Evolutionary conservation across 2,113 vertebrate species (phyloP).

Genomic region (Microtus richardsoni): DNA sequence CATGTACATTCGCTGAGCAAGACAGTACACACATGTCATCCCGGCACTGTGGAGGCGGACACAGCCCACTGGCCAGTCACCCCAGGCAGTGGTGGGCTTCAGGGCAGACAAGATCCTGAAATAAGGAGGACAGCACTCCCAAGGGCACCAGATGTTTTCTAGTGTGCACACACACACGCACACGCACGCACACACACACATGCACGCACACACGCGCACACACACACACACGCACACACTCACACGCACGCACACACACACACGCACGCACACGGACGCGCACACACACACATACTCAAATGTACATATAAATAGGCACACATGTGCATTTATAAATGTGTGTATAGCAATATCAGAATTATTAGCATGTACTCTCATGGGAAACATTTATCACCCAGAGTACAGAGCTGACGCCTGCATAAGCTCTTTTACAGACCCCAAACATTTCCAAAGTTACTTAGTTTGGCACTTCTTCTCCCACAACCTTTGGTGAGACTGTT

Average conservation of each 20-base stretch:
- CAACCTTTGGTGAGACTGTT: background rate
- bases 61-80: background rate
- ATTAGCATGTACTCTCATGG: background rate
- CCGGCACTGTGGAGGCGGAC: no score
- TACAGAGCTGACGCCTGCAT: background rate
- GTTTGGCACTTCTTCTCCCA: background rate
- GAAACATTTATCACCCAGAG: slow-evolving; percentile 6
- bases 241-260: background rate
- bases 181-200: background rate
- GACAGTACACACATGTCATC: no score
- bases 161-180: background rate
- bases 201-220: no score
- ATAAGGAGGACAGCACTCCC: background rate
- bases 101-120: background rate
- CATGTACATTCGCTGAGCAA: no score
- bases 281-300: background rate
- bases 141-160: background rate
- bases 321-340: background rate
- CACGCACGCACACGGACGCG: rapidly evolving
- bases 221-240: background rate
- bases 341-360: slow-evolving; percentile 32
- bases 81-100: background rate
- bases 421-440: background rate
- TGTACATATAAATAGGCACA: background rate
- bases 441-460: slow-evolving; percentile 5